phyloP scores from a whole-genome alignment of 2,113 vertebrate species.

The Entomyzon cyanotis region DNA sequence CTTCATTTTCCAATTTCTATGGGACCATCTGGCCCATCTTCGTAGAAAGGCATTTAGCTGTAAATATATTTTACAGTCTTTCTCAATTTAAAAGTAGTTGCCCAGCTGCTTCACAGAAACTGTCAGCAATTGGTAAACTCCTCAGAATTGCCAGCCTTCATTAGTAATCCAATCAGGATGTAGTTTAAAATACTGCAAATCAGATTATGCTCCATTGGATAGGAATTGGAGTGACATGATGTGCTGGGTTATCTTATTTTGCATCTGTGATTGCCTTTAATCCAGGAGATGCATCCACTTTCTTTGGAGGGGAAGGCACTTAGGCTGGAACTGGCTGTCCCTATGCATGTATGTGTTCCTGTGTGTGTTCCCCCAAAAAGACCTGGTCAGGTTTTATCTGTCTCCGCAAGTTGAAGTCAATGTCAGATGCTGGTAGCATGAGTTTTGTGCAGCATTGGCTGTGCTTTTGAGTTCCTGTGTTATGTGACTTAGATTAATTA shows the following conservation, averaged over 20 bases:
- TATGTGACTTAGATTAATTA: not conserved
- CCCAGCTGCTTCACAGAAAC: slow-evolving; percentile 64
- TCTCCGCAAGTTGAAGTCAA: not conserved
- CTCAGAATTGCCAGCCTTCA: slow-evolving; percentile 44
- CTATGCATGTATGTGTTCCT: not conserved
- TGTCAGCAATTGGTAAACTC: slow-evolving; percentile 61
- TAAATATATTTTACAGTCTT: slow-evolving; percentile 65
- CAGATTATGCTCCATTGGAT: slow-evolving; percentile 38
- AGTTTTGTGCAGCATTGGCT: not conserved
- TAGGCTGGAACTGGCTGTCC: not conserved
- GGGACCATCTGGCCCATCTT: slow-evolving; percentile 63
- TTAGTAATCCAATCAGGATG: slow-evolving; percentile 68
- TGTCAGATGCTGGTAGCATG: not conserved
- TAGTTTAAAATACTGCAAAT: slow-evolving; percentile 59
- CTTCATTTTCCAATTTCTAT: slow-evolving; percentile 64
- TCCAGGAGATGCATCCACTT: not conserved
- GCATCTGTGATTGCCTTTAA: slow-evolving; percentile 42
- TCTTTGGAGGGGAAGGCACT: not conserved
- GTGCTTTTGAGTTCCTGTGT: not conserved
- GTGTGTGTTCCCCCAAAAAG: not conserved
- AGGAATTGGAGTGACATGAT: slow-evolving; percentile 44
- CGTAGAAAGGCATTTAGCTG: slow-evolving; percentile 58
- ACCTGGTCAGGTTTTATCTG: not conserved
- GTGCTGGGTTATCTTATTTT: slow-evolving; percentile 52
- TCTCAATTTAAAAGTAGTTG: slow-evolving; percentile 66